These are phyloP conservation scores for Agapostemon virescens DNA, from an alignment of 2,888 invertebrate species.

Conservation along the genomic window DNA sequence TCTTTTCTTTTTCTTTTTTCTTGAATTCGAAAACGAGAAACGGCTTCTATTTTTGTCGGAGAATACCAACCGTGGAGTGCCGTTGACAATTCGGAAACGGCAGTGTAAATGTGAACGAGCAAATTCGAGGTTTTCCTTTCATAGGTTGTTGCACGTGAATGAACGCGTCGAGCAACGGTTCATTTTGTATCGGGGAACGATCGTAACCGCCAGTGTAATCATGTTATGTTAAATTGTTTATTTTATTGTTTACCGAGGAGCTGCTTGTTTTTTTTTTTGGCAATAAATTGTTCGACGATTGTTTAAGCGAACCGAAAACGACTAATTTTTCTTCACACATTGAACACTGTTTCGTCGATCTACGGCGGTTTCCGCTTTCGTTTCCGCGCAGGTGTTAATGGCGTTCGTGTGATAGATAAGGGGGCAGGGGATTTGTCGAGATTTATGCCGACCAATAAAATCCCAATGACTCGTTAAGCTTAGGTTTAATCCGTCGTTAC, in stretches of 20 bases:
- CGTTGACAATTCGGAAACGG: not conserved
- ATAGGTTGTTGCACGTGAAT: conserved; percentile 15
- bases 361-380: too few relatives aligned
- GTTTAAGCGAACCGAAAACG: conserved; percentile 13
- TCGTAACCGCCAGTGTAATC: not conserved
- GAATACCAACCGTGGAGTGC: not conserved
- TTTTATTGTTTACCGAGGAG: conserved; percentile 15
- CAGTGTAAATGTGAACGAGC: conserved; percentile 6
- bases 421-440: not conserved
- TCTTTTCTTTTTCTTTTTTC: not conserved
- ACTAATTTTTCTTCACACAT: conserved; percentile 1
- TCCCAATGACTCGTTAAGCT: not conserved
- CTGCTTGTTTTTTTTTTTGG: not conserved
- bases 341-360: too few relatives aligned
- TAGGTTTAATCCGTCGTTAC: not conserved
- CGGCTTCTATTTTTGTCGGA: not conserved
- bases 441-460: not conserved
- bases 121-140: conserved; percentile 6
- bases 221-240: conserved; percentile 18
- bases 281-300: conserved; percentile 15
- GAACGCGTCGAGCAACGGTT: not conserved
- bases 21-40: not conserved
- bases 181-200: not conserved
- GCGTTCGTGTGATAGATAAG: not conserved
- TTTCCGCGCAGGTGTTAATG: not conserved